phyloP scores from a whole-genome alignment of 2,797 vertebrate genomes.

The Sebastes matsubarae region DNA sequence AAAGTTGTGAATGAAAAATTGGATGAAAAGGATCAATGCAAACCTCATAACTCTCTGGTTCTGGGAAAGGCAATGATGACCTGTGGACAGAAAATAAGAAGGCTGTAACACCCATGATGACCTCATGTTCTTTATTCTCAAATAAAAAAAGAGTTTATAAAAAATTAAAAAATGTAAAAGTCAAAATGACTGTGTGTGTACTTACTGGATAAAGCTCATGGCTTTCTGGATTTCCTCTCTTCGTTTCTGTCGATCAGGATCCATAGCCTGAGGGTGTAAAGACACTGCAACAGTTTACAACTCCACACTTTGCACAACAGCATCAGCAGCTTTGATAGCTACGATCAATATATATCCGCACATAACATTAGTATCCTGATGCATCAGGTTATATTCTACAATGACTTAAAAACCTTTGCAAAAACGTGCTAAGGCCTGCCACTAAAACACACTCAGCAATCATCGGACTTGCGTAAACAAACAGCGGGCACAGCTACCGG shows the following conservation, averaged over 20 bases:
- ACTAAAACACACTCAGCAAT: not conserved
- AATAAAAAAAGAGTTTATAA: too few relatives aligned
- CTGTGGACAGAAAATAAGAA: slow-evolving; percentile 73
- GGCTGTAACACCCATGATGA: not conserved
- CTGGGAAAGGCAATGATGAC: slow-evolving; percentile 93
- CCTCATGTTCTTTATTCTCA: too few relatives aligned
- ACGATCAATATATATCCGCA: not conserved
- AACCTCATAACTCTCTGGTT: slow-evolving; percentile 97
- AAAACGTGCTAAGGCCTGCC: slow-evolving; percentile 31
- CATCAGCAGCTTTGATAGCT: not conserved
- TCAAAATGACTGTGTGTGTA: not conserved
- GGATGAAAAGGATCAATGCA: not conserved
- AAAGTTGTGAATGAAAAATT: not conserved
- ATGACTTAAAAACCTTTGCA: not conserved
- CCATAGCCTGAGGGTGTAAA: slow-evolving; percentile 72
- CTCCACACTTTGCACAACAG: not conserved
- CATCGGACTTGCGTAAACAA: slow-evolving; percentile 50
- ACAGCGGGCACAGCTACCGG: not conserved
- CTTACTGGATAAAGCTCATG: slow-evolving; percentile 98
- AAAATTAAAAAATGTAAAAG: too few relatives aligned
- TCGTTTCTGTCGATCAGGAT: slow-evolving; percentile 92
- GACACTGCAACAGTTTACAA: slow-evolving; percentile 8
- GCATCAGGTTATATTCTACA: fast-evolving
- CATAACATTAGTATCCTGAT: fast-evolving
- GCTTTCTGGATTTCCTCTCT: slow-evolving; percentile 98